These are phyloP conservation scores for Parasteatoda lunata DNA, from an alignment of 2,888 invertebrate genomes.

Conservation along the genomic window DNA sequence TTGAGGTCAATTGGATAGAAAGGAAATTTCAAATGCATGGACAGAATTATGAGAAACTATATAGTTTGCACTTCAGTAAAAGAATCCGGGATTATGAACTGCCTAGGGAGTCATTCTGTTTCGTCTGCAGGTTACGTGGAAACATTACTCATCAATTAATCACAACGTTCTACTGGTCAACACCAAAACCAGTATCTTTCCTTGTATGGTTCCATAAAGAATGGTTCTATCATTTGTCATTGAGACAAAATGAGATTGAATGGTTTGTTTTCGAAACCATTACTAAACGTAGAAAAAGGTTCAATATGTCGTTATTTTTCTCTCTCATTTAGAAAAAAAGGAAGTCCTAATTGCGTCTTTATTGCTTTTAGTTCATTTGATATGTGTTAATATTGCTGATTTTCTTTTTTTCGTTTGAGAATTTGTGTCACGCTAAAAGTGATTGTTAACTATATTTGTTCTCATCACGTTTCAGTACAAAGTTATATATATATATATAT, in stretches of 20 bases:
- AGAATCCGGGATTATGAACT: slow-evolving; percentile 39
- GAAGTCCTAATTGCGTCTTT: neutral
- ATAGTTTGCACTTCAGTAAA: slow-evolving; percentile 26
- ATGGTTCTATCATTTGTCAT: slow-evolving; percentile 60
- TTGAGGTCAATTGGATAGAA: no score
- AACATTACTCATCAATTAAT: slow-evolving; percentile 51
- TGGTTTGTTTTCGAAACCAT: slow-evolving; percentile 40
- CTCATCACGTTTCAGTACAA: no score
- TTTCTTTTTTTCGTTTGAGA: neutral
- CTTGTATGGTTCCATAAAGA: slow-evolving; percentile 37
- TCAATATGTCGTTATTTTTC: slow-evolving; percentile 1
- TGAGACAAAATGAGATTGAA: slow-evolving; percentile 25
- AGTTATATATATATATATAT: no score
- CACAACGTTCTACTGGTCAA: slow-evolving; percentile 32
- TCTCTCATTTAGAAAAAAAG: neutral
- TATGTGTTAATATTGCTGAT: neutral
- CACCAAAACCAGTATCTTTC: slow-evolving; percentile 27
- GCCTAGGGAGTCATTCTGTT: slow-evolving; percentile 33
- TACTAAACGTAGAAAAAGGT: slow-evolving; percentile 15
- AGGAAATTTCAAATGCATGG: no score
- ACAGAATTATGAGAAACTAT: slow-evolving; percentile 12
- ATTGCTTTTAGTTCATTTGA: neutral
- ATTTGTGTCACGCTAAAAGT: neutral
- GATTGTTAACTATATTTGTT: no score
- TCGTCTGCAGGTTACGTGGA: slow-evolving; percentile 29